Conservation (phyloP, 2,113 vertebrate species). For the Anguilla rostrata region DNA sequence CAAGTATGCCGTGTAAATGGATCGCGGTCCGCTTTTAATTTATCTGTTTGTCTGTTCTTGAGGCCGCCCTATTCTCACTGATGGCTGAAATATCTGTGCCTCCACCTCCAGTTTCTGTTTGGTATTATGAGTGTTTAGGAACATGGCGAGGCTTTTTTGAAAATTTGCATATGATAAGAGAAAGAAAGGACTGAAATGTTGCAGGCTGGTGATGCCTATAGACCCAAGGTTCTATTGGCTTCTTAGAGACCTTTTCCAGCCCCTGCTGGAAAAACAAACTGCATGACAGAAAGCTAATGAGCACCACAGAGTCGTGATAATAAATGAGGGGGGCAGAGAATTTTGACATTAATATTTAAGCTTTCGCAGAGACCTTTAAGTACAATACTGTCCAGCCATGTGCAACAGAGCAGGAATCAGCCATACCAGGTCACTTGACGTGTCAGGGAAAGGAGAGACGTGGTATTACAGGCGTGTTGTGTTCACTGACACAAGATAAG, state of each 20-base stretch:
- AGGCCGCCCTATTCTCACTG: background rate
- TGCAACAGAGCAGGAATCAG: slow-evolving; percentile 10
- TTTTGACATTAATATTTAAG: slow-evolving; percentile 47
- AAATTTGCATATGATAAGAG: background rate
- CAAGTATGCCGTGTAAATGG: slow-evolving; percentile 42
- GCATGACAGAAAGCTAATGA: slow-evolving; percentile 13
- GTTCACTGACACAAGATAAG: background rate
- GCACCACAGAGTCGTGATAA: slow-evolving; percentile 20
- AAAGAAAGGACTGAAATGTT: slow-evolving; percentile 15
- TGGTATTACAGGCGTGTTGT: background rate
- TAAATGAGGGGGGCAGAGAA: slow-evolving; percentile 26
- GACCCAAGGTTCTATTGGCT: background rate
- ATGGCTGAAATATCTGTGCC: slow-evolving; percentile 29
- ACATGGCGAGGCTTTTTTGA: background rate
- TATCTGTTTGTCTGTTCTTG: slow-evolving; percentile 38
- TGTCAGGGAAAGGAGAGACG: background rate
- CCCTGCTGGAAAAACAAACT: slow-evolving; percentile 20
- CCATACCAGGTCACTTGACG: slow-evolving; percentile 9
- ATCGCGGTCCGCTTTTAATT: slow-evolving; percentile 21
- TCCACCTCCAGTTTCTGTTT: slow-evolving; percentile 15
- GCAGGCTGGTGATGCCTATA: background rate
- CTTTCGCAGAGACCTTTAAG: slow-evolving; percentile 23
- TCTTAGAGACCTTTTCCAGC: background rate
- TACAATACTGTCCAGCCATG: slow-evolving; percentile 21
- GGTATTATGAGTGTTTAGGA: slow-evolving; percentile 20